Base-by-base conservation (phyloP, 2,888 invertebrate species). In the Hipparchia sbordonii region DNA sequence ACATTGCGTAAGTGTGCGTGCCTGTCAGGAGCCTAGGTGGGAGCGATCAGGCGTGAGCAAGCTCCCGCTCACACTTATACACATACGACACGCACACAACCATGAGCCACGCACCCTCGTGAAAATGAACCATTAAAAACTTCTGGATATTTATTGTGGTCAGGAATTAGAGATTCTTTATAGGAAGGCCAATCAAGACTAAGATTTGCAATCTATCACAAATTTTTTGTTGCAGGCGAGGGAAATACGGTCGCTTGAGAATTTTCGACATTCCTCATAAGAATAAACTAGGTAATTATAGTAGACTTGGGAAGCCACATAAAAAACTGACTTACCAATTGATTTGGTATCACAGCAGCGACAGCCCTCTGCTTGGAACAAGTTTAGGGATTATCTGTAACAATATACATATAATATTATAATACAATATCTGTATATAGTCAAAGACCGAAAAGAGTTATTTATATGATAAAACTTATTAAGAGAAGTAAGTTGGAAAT, bases 271-370 rank as follows among this genome's bases (percentile, higher is more conserved):
- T 33, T 12, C 1, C 6, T 51, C 12, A 33, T 52, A 48, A 33
- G 23, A 52, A 65, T 52, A 33, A 62, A 60, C 45, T 39, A 23
- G 23, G 23, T 23, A 23, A 65, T 65, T 48, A 6, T 65, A 23
- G 65, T 65, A 23, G 65, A 52, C 33, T 10, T 23, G 23, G 12
- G 10, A 12, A 23, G 6, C 45, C n/a, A 61, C 0, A 13, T 63
- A 7, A n/a, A n/a, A 12, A 39, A 62, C 6, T 46, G 10, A 75
- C 78, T 78, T 67, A 77, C 78, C 78, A 72, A 76, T 63, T 75
- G 76, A 74, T 77, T 77, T 74, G 70, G 73, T 77, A 78, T 78
- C 77, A 78, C 78, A 78, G 77, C 71, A 75, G 70, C 72, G 56
- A 73, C 73, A 72, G 66, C 9, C 59, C 63, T 72, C 71, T 70